phyloP scores from a whole-genome alignment of 2,113 vertebrate species.

The Heterochromis multidens region DNA sequence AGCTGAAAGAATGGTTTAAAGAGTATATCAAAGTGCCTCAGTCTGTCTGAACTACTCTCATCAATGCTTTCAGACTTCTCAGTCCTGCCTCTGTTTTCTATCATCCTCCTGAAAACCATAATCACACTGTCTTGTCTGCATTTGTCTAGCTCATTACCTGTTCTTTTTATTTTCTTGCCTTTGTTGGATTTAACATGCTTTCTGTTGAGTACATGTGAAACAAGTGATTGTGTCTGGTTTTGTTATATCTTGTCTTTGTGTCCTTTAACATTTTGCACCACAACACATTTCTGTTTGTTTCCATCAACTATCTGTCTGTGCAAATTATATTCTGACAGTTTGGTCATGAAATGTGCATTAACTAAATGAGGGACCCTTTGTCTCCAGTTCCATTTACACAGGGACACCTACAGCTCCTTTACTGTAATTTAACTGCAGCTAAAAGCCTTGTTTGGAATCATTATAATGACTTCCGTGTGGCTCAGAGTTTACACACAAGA shows the following conservation, averaged over 20 bases:
- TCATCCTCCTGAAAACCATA: not conserved
- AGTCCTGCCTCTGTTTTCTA: not conserved
- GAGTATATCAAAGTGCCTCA: not conserved
- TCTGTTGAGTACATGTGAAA: not conserved
- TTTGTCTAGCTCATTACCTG: not conserved
- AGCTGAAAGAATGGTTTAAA: not conserved
- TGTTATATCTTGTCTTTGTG: not conserved
- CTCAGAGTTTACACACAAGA: not conserved
- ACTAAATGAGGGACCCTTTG: slow-evolving; percentile 1
- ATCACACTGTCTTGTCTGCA: not conserved
- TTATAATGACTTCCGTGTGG: slow-evolving; percentile 3
- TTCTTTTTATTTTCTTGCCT: not conserved
- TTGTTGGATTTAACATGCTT: slow-evolving; percentile 6
- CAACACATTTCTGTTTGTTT: not conserved
- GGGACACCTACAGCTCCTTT: slow-evolving; percentile 6
- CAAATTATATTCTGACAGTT: not conserved
- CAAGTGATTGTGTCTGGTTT: not conserved
- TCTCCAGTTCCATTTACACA: not conserved
- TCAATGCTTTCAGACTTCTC: not conserved
- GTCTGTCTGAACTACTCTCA: not conserved
- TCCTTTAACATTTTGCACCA: not conserved
- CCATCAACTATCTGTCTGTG: not conserved
- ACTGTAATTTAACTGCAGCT: slow-evolving; percentile 19
- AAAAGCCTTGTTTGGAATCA: slow-evolving; percentile 30
- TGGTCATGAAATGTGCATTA: not conserved